These are phyloP conservation scores for Drosophila leonis DNA, from an alignment of 2,888 invertebrate species.

Conservation along the genomic window DNA sequence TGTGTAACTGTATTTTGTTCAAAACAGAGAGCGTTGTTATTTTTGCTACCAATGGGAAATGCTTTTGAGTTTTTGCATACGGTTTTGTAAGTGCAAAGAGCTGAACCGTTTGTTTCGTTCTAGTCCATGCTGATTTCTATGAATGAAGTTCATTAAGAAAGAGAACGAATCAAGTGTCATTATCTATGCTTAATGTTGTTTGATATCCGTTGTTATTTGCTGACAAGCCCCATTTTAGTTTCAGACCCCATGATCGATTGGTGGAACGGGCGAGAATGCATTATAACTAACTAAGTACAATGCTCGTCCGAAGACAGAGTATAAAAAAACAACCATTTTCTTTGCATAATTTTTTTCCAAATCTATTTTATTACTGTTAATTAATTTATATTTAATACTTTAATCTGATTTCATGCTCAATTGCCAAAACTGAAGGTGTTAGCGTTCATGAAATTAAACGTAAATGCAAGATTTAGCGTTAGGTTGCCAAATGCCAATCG, in stretches of 20 bases:
- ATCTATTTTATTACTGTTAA: not conserved
- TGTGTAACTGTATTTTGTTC: not conserved
- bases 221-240: too few relatives aligned
- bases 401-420: not conserved
- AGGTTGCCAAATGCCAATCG: constrained; percentile 65
- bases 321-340: not conserved
- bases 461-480: constrained; percentile 58
- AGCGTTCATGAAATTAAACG: constrained; percentile 56
- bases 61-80: not conserved
- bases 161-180: not conserved
- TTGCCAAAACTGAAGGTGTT: constrained; percentile 35
- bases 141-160: not conserved
- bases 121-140: not conserved
- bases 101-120: not conserved
- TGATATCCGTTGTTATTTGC: too few relatives aligned
- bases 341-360: too few relatives aligned
- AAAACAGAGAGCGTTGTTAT: not conserved
- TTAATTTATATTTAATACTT: not conserved
- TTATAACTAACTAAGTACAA: too few relatives aligned
- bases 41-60: not conserved
- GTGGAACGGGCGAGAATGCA: too few relatives aligned
- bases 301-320: not conserved
- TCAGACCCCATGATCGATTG: too few relatives aligned
- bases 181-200: not conserved
- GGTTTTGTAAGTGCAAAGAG: not conserved